Evolutionary conservation across 2,888 invertebrate species (phyloP), one percentile per base, ranked within the genome.

Genomic region (Ischnura elegans): DNA sequence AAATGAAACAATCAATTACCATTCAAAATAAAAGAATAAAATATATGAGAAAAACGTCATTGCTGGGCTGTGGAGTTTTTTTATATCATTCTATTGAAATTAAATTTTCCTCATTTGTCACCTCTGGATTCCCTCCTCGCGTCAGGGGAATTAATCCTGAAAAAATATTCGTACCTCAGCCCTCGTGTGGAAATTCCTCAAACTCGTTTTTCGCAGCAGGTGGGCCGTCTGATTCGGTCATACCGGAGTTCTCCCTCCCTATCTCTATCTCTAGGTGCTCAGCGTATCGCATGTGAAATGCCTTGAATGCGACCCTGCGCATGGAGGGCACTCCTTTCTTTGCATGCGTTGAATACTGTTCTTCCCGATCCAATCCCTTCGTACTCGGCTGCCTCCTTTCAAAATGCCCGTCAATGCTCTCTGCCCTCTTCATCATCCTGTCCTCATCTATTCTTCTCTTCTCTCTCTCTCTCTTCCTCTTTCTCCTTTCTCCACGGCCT

Each of bases 201-300:
- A 16, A 36, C 29, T 76, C 25, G 29, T 76, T 76, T 29, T 76
- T 36, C 16, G 76, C 25, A 36, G 76, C n/a, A n/a, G n/a, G n/a
- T n/a, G n/a, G n/a, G 16, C 76, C 10, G 76, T 76, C 36, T 76
- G 29, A 76, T 76, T 76, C 25, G 76, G n/a, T 76, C 76, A 76
- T 3, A 36, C 8, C 36, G 36, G 36, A 25, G 25, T n/a, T n/a
- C n/a, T n/a, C n/a, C n/a, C n/a, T n/a, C n/a, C n/a, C n/a, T n/a
- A n/a, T n/a, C n/a, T n/a, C n/a, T n/a, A n/a, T n/a, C 36, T 76
- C 76, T 76, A 76, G 76, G 76, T 76, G 29, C 76, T 76, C 76
- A 76, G 29, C 76, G 76, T 76, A 76, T 36, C 36, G 76, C 29
- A 76, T 76, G 76, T 76, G 76, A 76, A n/a, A 76, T 76, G 36